Evolutionary conservation across 1,140 invertebrate species (phyloP), one percentile per base, ranked within the genome.

Genomic region (Anoplolepis gracilipes): DNA sequence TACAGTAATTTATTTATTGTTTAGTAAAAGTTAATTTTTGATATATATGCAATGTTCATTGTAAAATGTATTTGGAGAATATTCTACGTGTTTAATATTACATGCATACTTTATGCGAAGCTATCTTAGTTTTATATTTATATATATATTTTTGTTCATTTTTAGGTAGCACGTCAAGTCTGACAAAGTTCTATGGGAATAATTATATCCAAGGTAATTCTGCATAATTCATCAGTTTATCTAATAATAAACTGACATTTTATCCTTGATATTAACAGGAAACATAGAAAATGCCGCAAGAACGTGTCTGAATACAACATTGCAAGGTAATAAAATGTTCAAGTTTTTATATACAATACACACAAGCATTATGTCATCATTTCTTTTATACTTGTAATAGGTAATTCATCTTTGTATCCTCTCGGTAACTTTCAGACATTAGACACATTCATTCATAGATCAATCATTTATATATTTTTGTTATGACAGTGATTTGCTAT

Each of bases 301-400:
- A 25, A 78, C 55, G 59, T 90, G 69, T 55, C 64, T 91, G 28
- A 76, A 75, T 30, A 91, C 76, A 57, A 13, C 88, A 10, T 49
- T 91, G 4, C 87, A 91, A 91, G 92, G 93, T 93, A 89, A 90
- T 59, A 39, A 39, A 25, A 84, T 30, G 8, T 72, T 33, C 61
- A 7, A 36, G 6, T 75, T 16, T 28, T 8, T 62, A 42, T 33
- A 19, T 49, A 19, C n/a, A 11, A 19, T 49, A 49, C 0, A 49
- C 16, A 13, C 1, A 28, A 64, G 5, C n/a, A 49, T 19, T 49
- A 19, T 13, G 19, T 49, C 49, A 22, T 77, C 3, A 22, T 64
- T 33, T 49, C 22, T 61, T 39, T 57, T 0, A 19, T 10, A 42
- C n/a, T 55, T 59, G 62, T 22, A 33, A 61, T 10, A 0, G 3